phyloP scores from a whole-genome alignment of 2,797 vertebrate genomes.

The Alexandromys oeconomus region DNA sequence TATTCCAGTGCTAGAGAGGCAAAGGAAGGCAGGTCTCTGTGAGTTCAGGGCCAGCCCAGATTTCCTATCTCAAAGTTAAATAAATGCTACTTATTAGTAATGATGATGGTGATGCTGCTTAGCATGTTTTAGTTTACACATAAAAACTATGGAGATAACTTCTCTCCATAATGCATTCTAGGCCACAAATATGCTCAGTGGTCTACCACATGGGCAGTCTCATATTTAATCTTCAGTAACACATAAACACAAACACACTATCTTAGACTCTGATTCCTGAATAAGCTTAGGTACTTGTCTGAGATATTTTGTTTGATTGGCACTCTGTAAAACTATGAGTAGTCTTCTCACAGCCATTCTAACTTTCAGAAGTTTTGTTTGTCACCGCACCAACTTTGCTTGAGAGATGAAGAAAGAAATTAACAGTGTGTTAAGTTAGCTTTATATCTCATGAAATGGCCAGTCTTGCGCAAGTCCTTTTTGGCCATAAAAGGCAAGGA shows the following conservation, averaged over 20 bases:
- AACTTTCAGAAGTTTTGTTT: not conserved
- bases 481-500: not conserved
- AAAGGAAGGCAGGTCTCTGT: not conserved
- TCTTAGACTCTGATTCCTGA: not conserved
- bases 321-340: not conserved
- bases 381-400: not conserved
- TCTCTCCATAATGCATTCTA: not conserved
- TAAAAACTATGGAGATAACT: not conserved
- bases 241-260: not conserved
- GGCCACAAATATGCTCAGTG: not conserved
- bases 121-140: conserved; percentile 5
- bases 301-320: not conserved
- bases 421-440: not conserved
- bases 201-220: not conserved
- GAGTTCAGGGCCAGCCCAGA: not conserved
- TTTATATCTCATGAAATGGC: not conserved
- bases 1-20: not conserved
- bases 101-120: not conserved
- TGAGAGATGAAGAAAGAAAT: conserved; percentile 5
- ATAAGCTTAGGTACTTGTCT: not conserved
- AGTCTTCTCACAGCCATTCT: not conserved
- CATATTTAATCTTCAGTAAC: not conserved
- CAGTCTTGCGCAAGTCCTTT: not conserved
- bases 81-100: not conserved
- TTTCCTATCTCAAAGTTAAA: not conserved